These are phyloP conservation scores for Sardina pilchardus DNA, from an alignment of 2,113 vertebrate species.

Conservation along the genomic window DNA sequence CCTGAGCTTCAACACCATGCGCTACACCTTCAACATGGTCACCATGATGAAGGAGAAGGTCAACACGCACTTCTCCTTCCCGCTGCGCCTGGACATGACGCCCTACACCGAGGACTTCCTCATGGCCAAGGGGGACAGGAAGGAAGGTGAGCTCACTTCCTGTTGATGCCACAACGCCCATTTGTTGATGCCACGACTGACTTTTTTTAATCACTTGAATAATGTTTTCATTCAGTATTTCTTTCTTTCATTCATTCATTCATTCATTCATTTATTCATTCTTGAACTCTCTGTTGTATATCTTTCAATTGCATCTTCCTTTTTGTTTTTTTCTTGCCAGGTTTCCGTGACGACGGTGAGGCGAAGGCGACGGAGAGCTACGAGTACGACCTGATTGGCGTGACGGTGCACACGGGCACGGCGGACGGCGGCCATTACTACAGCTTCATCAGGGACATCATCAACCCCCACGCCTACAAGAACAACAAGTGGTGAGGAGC, in stretches of 20 bases:
- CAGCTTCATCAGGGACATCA: slow-evolving; percentile 96
- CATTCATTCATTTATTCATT: too few species aligned
- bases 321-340: slow-evolving; percentile 60
- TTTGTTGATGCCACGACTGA: too few species aligned
- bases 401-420: slow-evolving; percentile 96
- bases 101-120: slow-evolving; percentile 98
- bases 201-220: too few species aligned
- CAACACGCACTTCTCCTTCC: slow-evolving; percentile 98
- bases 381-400: slow-evolving; percentile 97
- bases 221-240: too few species aligned
- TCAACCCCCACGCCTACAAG: slow-evolving; percentile 96
- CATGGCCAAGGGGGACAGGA: slow-evolving; percentile 94
- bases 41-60: slow-evolving; percentile 99
- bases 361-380: slow-evolving; percentile 87
- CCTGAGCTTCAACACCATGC: slow-evolving; percentile 99
- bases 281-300: neutral
- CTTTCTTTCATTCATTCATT: too few species aligned
- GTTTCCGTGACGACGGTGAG: slow-evolving; percentile 86
- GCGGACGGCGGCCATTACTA: slow-evolving; percentile 98
- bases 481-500: slow-evolving; percentile 93
- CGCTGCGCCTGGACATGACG: slow-evolving; percentile 96
- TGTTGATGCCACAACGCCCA: neutral
- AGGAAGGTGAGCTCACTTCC: slow-evolving; percentile 79
- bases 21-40: slow-evolving; percentile 99
- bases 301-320: neutral